phyloP scores from a whole-genome alignment of 1,140 invertebrate genomes.

The Zaprionus inermis region DNA sequence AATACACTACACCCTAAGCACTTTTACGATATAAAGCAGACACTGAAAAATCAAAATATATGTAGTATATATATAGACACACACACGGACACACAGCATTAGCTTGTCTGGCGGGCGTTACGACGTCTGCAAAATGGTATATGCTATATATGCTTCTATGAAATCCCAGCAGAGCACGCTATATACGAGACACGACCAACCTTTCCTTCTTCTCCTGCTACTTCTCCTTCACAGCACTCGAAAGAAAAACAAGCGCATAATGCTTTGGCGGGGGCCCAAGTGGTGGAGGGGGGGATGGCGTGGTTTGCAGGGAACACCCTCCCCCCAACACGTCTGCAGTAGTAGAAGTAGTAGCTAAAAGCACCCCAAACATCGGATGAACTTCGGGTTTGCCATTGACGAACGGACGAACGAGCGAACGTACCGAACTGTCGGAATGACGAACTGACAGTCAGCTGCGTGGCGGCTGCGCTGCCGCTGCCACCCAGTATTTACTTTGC shows the following conservation, averaged over 20 bases:
- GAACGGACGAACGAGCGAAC: conserved; percentile 7
- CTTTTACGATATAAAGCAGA: conserved; percentile 24
- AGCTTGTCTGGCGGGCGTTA: conserved; percentile 28
- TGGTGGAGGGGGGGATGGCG: not conserved
- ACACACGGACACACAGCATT: not conserved
- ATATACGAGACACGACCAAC: conserved; percentile 18
- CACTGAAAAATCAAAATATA: conserved; percentile 23
- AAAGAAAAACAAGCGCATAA: conserved; percentile 21
- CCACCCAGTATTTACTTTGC: conserved; percentile 63
- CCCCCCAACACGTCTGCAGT: conserved; percentile 13
- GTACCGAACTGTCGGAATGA: not conserved
- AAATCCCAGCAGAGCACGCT: conserved; percentile 32
- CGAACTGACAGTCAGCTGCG: conserved; percentile 26
- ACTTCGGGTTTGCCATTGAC: conserved; percentile 39
- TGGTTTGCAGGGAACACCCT: too few species aligned
- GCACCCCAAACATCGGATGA: conserved; percentile 73
- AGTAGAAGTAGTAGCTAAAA: conserved; percentile 29
- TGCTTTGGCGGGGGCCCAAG: conserved; percentile 18
- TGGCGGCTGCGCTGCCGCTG: conserved; percentile 39
- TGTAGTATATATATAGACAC: not conserved
- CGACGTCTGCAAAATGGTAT: conserved; percentile 18
- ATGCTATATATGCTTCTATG: not conserved
- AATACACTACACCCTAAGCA: conserved; percentile 33
- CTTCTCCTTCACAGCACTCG: not conserved
- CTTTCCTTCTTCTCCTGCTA: not conserved